Percentiles rank a stretch among this genome's conserved stretches.
Evolutionary conservation across 1,140 invertebrate species (phyloP).

Genomic region (Mercenaria mercenaria): DNA sequence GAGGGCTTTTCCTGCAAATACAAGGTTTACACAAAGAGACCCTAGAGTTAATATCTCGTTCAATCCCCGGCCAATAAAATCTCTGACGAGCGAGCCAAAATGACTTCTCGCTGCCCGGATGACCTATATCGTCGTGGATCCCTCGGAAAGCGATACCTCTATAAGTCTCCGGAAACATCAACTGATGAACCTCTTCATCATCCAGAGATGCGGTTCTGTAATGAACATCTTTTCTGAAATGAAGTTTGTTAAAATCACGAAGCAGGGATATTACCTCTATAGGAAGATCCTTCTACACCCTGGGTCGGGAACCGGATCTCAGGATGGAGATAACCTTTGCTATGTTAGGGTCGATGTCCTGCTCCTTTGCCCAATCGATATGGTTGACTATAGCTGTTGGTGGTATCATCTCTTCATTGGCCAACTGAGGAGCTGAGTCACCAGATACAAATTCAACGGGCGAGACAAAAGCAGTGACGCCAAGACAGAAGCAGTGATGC

Average conservation of each 20-base stretch:
- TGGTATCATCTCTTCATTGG: not conserved
- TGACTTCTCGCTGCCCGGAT: not conserved
- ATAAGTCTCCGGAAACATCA: not conserved
- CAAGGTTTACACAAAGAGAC: constrained; percentile 17
- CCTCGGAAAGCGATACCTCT: not conserved
- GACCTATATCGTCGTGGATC: constrained; percentile 19
- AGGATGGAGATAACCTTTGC: not conserved
- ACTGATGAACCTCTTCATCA: not conserved
- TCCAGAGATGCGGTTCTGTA: not conserved
- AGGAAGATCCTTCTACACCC: not conserved
- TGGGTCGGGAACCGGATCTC: not conserved
- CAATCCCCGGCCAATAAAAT: constrained; percentile 27
- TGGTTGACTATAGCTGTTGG: not conserved
- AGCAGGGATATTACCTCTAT: not conserved
- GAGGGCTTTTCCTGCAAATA: constrained; percentile 30
- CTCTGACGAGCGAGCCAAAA: not conserved
- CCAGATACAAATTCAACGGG: not conserved
- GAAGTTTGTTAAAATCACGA: not conserved
- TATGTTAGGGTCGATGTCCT: not conserved
- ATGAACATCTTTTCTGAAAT: not conserved
- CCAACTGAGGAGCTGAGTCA: not conserved
- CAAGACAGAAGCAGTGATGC: not conserved
- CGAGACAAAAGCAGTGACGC: not conserved
- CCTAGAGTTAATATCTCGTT: not conserved
- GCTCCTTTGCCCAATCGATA: not conserved